Conservation (phyloP, 2,113 vertebrate genomes). For the Mustela nigripes region DNA sequence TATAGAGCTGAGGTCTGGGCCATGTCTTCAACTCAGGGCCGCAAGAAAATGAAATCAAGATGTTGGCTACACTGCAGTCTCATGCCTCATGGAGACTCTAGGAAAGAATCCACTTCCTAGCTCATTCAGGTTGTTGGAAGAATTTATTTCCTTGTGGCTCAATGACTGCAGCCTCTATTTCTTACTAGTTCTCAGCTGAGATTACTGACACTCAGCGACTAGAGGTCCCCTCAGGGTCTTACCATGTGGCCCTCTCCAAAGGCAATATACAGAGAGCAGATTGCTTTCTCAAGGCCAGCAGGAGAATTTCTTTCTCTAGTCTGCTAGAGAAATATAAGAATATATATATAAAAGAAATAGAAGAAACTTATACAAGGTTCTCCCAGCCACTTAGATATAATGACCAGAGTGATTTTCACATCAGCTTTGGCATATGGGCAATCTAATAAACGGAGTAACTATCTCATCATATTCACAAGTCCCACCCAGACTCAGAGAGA, state of each 20-base stretch:
- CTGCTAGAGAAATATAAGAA: too few species aligned
- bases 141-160: background rate
- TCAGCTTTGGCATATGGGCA: background rate
- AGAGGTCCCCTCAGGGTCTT: background rate
- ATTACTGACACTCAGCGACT: background rate
- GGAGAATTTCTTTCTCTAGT: background rate
- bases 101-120: background rate
- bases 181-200: background rate
- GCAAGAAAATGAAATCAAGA: background rate
- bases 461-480: background rate
- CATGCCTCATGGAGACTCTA: background rate
- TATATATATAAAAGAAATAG: too few species aligned
- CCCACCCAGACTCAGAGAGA: too few species aligned
- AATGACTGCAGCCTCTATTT: background rate
- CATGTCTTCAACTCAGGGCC: background rate
- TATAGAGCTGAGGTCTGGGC: background rate
- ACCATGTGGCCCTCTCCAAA: background rate
- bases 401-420: background rate
- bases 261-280: background rate
- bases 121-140: background rate
- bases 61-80: background rate
- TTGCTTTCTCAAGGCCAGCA: background rate
- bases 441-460: background rate
- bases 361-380: background rate
- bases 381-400: too few species aligned